phyloP scores from a whole-genome alignment of 2,113 vertebrate genomes.

The chimpanzee (Pan troglodytes) region DNA sequence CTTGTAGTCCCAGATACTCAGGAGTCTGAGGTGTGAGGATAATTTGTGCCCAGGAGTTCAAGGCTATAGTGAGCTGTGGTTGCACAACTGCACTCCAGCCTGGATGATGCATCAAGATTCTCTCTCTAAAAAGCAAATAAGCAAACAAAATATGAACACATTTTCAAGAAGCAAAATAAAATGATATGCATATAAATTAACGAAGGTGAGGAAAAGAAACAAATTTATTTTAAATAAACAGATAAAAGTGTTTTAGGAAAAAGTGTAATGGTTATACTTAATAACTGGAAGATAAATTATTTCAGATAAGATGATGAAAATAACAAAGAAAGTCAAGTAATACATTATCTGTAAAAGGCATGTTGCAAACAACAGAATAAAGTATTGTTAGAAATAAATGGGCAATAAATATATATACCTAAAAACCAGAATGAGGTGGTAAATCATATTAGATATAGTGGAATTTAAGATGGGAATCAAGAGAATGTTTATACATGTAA shows the following conservation, averaged over 20 bases:
- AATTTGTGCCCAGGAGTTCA: no score
- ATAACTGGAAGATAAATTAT: background rate
- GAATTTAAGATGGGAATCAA: background rate
- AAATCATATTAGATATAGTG: background rate
- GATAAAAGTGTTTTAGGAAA: background rate
- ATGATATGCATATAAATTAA: background rate
- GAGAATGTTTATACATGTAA: background rate
- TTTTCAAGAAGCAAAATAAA: background rate
- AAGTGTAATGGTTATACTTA: background rate
- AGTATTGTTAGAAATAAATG: background rate
- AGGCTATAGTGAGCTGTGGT: no score
- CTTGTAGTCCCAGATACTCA: no score
- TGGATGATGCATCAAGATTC: no score
- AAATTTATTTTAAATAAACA: background rate
- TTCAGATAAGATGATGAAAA: background rate
- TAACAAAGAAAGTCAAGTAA: background rate
- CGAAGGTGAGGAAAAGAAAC: background rate
- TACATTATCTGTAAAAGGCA: background rate
- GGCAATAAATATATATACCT: background rate
- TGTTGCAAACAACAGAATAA: background rate
- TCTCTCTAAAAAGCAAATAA: no score
- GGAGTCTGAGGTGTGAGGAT: no score
- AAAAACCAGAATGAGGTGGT: background rate
- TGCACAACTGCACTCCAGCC: no score
- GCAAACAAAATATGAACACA: background rate